These are phyloP conservation scores for Hyphantria cunea DNA, from an alignment of 1,140 invertebrate species.

Conservation along the genomic window DNA sequence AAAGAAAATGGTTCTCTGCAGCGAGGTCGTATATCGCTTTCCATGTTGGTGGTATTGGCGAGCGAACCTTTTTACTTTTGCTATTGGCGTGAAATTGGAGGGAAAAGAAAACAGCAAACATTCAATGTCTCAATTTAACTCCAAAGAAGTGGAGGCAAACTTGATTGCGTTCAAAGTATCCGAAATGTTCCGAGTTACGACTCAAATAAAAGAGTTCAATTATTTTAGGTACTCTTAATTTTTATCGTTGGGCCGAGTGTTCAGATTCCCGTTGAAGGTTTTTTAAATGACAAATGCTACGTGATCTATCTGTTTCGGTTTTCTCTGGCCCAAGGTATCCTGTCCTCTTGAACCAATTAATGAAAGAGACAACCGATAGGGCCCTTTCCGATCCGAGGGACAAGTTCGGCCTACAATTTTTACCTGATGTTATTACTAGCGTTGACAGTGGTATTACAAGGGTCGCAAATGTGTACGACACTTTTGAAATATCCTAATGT, in stretches of 20 bases:
- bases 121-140: constrained; percentile 75
- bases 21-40: constrained; percentile 63
- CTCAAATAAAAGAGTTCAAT: constrained; percentile 53
- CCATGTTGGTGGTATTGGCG: constrained; percentile 65
- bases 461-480: constrained; percentile 48
- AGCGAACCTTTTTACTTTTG: constrained; percentile 63
- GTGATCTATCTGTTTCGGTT: constrained; percentile 47
- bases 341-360: constrained; percentile 63
- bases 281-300: constrained; percentile 54
- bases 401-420: constrained; percentile 67
- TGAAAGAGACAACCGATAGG: constrained; percentile 58
- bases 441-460: constrained; percentile 67
- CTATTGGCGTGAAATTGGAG: constrained; percentile 68
- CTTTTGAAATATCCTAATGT: constrained; percentile 44
- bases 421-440: constrained; percentile 74
- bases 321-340: constrained; percentile 40
- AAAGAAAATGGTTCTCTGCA: constrained; percentile 64
- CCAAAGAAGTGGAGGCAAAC: constrained; percentile 44
- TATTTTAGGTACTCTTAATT: constrained; percentile 59
- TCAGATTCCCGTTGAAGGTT: constrained; percentile 48
- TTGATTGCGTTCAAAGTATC: constrained; percentile 60
- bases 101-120: constrained; percentile 73
- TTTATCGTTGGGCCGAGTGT: constrained; percentile 39
- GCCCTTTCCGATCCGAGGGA: constrained; percentile 53
- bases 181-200: constrained; percentile 42